Conservation (phyloP, 2,113 vertebrate genomes). For the Caranx ignobilis region DNA sequence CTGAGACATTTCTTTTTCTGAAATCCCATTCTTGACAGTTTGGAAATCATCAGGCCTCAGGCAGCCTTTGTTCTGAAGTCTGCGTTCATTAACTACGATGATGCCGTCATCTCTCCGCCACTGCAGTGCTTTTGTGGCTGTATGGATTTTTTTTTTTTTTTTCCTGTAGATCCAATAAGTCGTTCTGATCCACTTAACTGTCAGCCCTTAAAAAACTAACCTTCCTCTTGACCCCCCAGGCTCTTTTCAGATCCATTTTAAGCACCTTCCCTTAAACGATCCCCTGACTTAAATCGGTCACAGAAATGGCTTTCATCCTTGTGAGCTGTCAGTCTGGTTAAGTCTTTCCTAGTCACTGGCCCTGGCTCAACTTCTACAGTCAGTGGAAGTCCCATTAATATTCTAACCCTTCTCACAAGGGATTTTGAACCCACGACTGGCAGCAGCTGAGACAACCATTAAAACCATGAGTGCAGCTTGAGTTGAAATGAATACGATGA, state of each 20-base stretch:
- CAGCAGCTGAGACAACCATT: conserved; percentile 42
- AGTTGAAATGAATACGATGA: conserved; percentile 58
- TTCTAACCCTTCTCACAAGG: conserved; percentile 55
- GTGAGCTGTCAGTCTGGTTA: conserved; percentile 66
- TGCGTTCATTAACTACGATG: conserved; percentile 43
- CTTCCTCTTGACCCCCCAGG: conserved; percentile 47
- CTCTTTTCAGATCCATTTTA: conserved; percentile 59
- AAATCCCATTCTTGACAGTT: conserved; percentile 36
- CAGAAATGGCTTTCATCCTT: conserved; percentile 66
- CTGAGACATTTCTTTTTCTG: conserved; percentile 2
- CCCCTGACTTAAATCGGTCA: conserved; percentile 62
- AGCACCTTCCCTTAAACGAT: conserved; percentile 51
- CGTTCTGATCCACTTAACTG: conserved; percentile 67
- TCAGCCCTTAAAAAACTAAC: conserved; percentile 55
- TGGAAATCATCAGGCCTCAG: conserved; percentile 41
- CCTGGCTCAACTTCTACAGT: conserved; percentile 58
- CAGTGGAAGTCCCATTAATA: conserved; percentile 63
- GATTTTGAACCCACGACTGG: conserved; percentile 54
- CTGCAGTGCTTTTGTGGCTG: conserved; percentile 42
- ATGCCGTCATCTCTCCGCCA: conserved; percentile 26
- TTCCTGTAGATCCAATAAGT: conserved; percentile 51
- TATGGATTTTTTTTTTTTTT: conserved; percentile 51
- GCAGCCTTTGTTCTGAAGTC: conserved; percentile 46
- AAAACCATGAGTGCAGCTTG: conserved; percentile 37
- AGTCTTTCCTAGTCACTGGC: conserved; percentile 54